Base-by-base conservation (phyloP, 2,113 vertebrate species). In the Carassius auratus region DNA sequence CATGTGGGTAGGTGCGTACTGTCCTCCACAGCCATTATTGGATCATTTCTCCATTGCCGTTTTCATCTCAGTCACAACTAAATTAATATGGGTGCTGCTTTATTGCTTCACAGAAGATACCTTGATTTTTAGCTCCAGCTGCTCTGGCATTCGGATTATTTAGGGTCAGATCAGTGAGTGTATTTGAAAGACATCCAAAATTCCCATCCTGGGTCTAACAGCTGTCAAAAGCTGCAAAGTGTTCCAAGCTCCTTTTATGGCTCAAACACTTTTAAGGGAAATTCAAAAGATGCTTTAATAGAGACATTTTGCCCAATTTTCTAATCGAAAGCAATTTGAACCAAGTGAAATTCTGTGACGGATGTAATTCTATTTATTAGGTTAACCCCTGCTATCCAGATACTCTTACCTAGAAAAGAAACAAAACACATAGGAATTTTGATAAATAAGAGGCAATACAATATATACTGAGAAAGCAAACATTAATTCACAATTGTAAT, bases 31-130 rank as follows among this genome's bases (percentile, higher is more conserved):
- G 30, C 33, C 33, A 57, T 73, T 73, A 66, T 48, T 68, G 42
- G 33, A 68, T 80, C 0, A n/a, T 38, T 69, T 68, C 38, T 59
- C 23, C 9, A 38, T 59, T 61, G 66, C 66, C 8, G n/a, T 80
- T 59, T 23, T 73, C 26, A 73, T 83, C 66, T 83, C 48, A 57
- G 57, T 83, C 50, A 83, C 23, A 69, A 23, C 30, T 7, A 78
- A 13, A 59, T 78, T 42, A 69, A 81, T 42, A 26, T 52, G 30
- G 33, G 50, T 73, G 21, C 21, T 5, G 1, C 38, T 71, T 59
- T 57, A 23, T 10, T 19, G 5, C n/a, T 73, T 69, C 66, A 14
- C 23, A 30, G 23, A 45, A 81, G 38, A 5, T 23, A 57, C 42
- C 17, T 71, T 17, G 3, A 81, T 52, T 52, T 30, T 82, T 15